Conservation (phyloP, 2,797 vertebrate genomes). For the Botia almorhae region DNA sequence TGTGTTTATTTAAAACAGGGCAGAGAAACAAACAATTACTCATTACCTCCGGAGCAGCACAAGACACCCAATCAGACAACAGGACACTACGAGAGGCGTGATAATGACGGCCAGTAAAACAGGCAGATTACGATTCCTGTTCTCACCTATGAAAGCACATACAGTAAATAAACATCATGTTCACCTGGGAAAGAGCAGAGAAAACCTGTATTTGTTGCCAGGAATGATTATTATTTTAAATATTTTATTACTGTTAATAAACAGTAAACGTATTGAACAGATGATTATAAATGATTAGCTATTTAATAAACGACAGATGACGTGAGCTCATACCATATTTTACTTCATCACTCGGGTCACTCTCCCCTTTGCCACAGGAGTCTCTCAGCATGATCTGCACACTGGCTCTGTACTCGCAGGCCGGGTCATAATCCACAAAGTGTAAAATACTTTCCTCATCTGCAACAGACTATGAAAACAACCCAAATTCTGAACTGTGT, state of each 20-base stretch:
- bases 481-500: background rate
- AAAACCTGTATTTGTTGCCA: background rate
- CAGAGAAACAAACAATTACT: background rate
- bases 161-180: background rate
- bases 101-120: slow-evolving; percentile 15
- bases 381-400: background rate
- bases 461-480: accelerated
- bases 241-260: background rate
- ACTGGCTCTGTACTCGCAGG: slow-evolving; percentile 25
- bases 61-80: slow-evolving; percentile 15
- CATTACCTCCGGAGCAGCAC: slow-evolving; percentile 30
- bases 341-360: slow-evolving; percentile 16
- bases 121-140: background rate
- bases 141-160: slow-evolving; percentile 1
- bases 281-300: background rate
- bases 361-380: accelerated
- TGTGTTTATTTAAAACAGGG: background rate
- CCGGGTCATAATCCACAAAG: background rate
- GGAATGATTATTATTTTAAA: background rate
- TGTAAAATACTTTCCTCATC: accelerated
- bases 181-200: background rate
- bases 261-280: background rate
- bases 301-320: background rate
- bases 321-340: slow-evolving; percentile 5
- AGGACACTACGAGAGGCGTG: slow-evolving; percentile 21